Conservation (phyloP, 1,140 invertebrate species). For the Drosophila pectinifera region DNA sequence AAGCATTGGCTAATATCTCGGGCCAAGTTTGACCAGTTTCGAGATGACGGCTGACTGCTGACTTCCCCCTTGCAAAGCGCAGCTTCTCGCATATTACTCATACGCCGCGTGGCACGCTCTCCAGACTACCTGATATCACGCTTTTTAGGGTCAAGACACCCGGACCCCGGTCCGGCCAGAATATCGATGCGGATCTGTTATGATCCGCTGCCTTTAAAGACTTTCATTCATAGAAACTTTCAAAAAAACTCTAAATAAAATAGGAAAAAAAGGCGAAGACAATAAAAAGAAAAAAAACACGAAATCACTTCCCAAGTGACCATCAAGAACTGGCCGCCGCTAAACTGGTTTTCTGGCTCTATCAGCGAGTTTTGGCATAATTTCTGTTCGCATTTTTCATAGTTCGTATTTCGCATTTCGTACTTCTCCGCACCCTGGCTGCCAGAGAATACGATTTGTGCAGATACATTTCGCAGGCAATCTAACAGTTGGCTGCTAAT, state of each 20-base stretch:
- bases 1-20: conserved; percentile 58
- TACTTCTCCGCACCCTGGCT: conserved; percentile 41
- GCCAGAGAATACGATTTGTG: conserved; percentile 37
- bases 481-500: conserved; percentile 66
- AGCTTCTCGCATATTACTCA: conserved; percentile 58
- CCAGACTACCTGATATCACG: neutral
- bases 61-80: conserved; percentile 39
- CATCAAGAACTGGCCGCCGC: conserved; percentile 64
- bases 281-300: conserved; percentile 18
- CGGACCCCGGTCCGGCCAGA: neutral
- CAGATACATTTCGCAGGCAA: conserved; percentile 62
- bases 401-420: conserved; percentile 20
- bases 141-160: conserved; percentile 47
- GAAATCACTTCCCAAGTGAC: conserved; percentile 48
- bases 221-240: conserved; percentile 82
- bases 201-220: conserved; percentile 50
- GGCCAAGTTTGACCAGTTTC: conserved; percentile 38
- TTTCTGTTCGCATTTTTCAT: conserved; percentile 25
- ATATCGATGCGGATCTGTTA: conserved; percentile 59
- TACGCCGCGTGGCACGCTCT: conserved; percentile 52
- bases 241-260: conserved; percentile 30
- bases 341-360: conserved; percentile 57
- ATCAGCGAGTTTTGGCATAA: conserved; percentile 21
- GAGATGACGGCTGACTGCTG: conserved; percentile 5
- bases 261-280: conserved; percentile 11